A percentile compares a stretch with the other conserved stretches of the same genome.
Conservation (phyloP, 2,797 vertebrate species). For the Valencia hispanica region DNA sequence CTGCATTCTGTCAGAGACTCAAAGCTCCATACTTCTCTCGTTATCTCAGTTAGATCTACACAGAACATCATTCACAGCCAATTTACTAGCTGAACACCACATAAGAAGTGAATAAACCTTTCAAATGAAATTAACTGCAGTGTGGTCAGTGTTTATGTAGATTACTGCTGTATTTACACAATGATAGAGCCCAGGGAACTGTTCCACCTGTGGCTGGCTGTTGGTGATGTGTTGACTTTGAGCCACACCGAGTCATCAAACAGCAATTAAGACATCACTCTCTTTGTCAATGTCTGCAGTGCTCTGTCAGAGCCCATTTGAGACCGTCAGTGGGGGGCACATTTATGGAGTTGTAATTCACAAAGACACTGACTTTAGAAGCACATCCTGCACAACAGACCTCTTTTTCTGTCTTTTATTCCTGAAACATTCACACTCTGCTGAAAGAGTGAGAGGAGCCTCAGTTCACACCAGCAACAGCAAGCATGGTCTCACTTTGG, state of each 20-base stretch:
- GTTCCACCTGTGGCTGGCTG: conserved; percentile 52
- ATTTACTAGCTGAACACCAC: conserved; percentile 45
- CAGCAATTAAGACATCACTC: conserved; percentile 67
- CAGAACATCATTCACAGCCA: conserved; percentile 53
- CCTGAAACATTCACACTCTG: conserved; percentile 61
- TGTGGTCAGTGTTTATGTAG: conserved; percentile 56
- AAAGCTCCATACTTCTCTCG: conserved; percentile 14
- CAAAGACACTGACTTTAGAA: conserved; percentile 48
- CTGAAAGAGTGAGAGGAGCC: conserved; percentile 42
- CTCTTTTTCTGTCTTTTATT: conserved; percentile 32
- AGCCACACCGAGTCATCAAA: conserved; percentile 67
- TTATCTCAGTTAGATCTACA: conserved; percentile 45
- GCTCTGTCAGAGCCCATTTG: conserved; percentile 61
- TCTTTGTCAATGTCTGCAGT: conserved; percentile 63
- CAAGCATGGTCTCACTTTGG: conserved; percentile 54
- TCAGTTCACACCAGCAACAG: conserved; percentile 52
- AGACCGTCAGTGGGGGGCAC: conserved; percentile 64
- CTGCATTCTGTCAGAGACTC: conserved; percentile 3
- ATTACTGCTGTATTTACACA: conserved; percentile 62
- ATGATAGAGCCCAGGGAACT: conserved; percentile 31
- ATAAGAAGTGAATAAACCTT: conserved; percentile 67
- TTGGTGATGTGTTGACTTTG: conserved; percentile 62
- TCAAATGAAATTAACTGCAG: conserved; percentile 65
- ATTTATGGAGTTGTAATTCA: conserved; percentile 73
- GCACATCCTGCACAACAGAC: conserved; percentile 48